Percentiles rank a stretch among this genome's conserved stretches.
Evolutionary conservation across 2,113 vertebrate genomes (phyloP).

Genomic region (Zosterops borbonicus): DNA sequence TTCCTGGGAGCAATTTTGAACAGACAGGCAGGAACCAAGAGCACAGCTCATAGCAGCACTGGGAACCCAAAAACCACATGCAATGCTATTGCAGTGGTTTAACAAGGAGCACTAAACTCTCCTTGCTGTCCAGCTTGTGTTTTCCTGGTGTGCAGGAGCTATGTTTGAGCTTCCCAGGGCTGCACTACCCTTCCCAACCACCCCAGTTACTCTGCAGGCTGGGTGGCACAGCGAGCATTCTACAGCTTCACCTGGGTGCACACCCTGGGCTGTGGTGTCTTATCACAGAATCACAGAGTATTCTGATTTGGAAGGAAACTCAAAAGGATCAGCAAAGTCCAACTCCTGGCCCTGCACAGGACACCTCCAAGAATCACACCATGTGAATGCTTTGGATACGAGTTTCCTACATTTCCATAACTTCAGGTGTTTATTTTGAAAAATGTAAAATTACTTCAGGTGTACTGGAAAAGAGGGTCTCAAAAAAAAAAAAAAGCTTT

Average conservation of each 20-base stretch:
- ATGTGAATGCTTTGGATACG: neutral
- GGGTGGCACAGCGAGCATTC: accelerated
- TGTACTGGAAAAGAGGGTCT: neutral
- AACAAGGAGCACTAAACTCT: neutral
- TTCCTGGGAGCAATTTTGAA: neutral
- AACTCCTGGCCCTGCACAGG: neutral
- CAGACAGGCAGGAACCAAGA: neutral
- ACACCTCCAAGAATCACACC: neutral
- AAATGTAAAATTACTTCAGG: neutral
- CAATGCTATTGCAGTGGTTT: neutral
- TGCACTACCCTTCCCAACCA: neutral
- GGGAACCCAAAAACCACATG: neutral
- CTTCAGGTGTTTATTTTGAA: neutral
- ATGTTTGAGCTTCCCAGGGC: neutral
- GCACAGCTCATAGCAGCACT: neutral
- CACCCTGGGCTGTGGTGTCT: neutral
- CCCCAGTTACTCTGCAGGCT: neutral
- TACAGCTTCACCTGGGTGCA: neutral
- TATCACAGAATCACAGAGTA: neutral
- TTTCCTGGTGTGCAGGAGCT: neutral
- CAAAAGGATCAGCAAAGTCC: neutral
- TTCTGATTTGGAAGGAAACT: neutral
- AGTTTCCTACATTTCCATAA: neutral
- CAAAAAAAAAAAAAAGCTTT: neutral
- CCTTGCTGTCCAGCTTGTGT: neutral